These are phyloP conservation scores for Sialis lutaria DNA, from an alignment of 2,888 invertebrate genomes.

Conservation along the genomic window DNA sequence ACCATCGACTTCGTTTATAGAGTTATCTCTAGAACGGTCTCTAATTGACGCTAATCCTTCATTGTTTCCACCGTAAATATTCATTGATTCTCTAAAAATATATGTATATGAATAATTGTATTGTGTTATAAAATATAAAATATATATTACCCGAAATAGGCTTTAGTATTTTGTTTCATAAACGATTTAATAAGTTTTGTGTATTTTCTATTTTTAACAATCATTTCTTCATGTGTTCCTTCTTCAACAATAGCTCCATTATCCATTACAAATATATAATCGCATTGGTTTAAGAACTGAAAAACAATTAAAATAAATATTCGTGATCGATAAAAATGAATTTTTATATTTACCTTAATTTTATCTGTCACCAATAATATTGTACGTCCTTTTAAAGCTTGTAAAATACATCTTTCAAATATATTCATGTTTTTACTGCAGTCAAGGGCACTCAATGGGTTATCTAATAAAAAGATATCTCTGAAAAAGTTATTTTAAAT, in stretches of 20 bases:
- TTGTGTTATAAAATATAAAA: background rate
- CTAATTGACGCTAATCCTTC: no score
- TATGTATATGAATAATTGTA: no score
- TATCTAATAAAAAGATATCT: constrained; percentile 39
- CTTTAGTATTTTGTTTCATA: constrained; percentile 9
- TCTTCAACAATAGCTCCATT: constrained; percentile 32
- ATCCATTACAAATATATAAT: constrained; percentile 33
- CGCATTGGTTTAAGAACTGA: constrained; percentile 34
- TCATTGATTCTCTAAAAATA: no score
- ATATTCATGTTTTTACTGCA: constrained; percentile 29
- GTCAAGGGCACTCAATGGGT: constrained; percentile 37
- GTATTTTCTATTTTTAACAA: constrained; percentile 18
- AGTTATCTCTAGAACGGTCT: no score
- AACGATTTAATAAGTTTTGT: constrained; percentile 12
- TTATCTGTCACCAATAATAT: constrained; percentile 43
- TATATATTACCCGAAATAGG: constrained; percentile 4
- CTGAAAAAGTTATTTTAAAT: constrained; percentile 14
- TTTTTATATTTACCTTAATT: constrained; percentile 25
- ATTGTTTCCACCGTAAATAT: no score
- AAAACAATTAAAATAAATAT: constrained; percentile 6
- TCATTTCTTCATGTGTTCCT: constrained; percentile 31
- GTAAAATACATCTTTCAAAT: constrained; percentile 31
- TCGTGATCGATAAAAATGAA: background rate
- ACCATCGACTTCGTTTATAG: no score
- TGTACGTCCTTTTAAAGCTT: constrained; percentile 31